Percentiles rank a stretch among this genome's conserved stretches.
Conservation (phyloP, 2,797 vertebrate genomes). For the Lagocephalus sceleratus region DNA sequence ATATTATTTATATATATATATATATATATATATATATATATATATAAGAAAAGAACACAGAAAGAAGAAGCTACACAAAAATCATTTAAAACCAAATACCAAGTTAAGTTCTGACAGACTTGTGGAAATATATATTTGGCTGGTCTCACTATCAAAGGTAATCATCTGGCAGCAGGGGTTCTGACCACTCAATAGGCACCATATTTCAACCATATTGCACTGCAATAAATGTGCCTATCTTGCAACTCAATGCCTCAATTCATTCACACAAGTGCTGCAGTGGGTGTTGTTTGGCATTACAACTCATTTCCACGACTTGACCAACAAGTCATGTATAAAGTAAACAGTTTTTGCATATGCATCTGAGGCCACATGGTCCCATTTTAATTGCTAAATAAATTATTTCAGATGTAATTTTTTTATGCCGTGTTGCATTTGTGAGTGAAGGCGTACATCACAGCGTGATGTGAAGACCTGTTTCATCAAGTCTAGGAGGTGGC, state of each 20-base stretch:
- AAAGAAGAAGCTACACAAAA: constrained; percentile 20
- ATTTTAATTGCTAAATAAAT: constrained; percentile 51
- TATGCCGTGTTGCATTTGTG: constrained; percentile 7
- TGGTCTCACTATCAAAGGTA: constrained; percentile 38
- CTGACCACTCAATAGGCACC: not conserved
- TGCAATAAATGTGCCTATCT: constrained; percentile 38
- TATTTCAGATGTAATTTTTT: constrained; percentile 7
- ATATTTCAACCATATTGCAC: constrained; percentile 15
- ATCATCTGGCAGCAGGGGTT: constrained; percentile 49
- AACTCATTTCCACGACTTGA: constrained; percentile 56
- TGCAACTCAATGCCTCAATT: constrained; percentile 48
- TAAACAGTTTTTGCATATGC: constrained; percentile 45
- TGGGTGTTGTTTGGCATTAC: constrained; percentile 36
- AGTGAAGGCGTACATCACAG: too few relatives aligned
- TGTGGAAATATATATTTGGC: too few relatives aligned
- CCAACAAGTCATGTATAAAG: constrained; percentile 51
- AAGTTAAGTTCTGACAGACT: not conserved
- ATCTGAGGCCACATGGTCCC: constrained; percentile 27
- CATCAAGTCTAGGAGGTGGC: constrained; percentile 18
- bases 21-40: too few relatives aligned
- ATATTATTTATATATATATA: too few relatives aligned
- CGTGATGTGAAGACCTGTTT: constrained; percentile 8
- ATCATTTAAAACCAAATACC: constrained; percentile 9
- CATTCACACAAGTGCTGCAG: constrained; percentile 13
- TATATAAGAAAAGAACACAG: too few relatives aligned